Percentiles rank a stretch among this genome's conserved stretches.
These are phyloP conservation scores for Drosophila affinis DNA, from an alignment of 2,888 invertebrate genomes.

Conservation along the genomic window DNA sequence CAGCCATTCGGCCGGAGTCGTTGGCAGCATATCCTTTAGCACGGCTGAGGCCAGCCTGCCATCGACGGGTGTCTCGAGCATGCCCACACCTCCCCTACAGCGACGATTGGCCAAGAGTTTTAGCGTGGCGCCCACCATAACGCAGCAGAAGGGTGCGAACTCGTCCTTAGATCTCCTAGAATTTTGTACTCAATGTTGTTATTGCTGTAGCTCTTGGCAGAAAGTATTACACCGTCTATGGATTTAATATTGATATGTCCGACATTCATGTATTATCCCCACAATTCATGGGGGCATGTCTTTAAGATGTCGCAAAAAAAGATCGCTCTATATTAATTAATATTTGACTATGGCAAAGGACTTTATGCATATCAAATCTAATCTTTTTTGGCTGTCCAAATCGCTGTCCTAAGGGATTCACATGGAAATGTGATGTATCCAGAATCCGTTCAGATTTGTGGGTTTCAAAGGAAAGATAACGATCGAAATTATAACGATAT, in stretches of 20 bases:
- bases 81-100: constrained; percentile 92
- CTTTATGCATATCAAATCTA: not conserved
- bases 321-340: not conserved
- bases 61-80: constrained; percentile 49
- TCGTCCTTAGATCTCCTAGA: constrained; percentile 16
- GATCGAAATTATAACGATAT: too few relatives aligned
- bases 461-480: too few relatives aligned
- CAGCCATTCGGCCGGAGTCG: constrained; percentile 82
- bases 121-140: constrained; percentile 90
- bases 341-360: not conserved
- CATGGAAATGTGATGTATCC: too few relatives aligned
- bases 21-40: constrained; percentile 78
- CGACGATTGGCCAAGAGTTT: constrained; percentile 96
- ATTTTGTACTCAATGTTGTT: constrained; percentile 39
- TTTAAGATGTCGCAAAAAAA: not conserved
- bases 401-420: too few relatives aligned
- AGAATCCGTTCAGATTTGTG: too few relatives aligned
- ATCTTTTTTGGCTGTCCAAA: too few relatives aligned
- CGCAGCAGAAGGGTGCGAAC: constrained; percentile 84
- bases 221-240: not conserved
- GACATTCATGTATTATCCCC: too few relatives aligned
- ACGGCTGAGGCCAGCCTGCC: constrained; percentile 31
- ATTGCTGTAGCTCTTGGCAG: constrained; percentile 27
- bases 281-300: too few relatives aligned
- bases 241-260: too few relatives aligned